Evolutionary conservation across 2,888 invertebrate genomes (phyloP), one percentile per base, ranked within the genome.

Genomic region (Camponotus fellah): DNA sequence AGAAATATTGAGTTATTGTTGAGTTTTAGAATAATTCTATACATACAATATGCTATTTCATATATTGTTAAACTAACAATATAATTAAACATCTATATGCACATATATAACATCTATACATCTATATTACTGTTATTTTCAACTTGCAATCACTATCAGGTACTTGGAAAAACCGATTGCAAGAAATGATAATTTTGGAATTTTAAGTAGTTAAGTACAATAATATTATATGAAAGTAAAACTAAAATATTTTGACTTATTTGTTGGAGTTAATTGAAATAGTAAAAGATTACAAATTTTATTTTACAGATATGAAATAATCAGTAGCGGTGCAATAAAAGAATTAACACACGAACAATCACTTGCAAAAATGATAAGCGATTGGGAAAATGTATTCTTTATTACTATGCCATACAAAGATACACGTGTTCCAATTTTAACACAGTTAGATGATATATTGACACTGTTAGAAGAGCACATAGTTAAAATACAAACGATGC

Each of bases 301-400:
- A 37, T 49, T 21, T 71, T 56, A 1, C 21, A 95, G 95, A 72
- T 95, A 95, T 92, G 98, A 98, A 94, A 97, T 97, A 79, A 97
- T 99, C 85, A 98, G 98, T 93, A 96, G 97, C 5, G 97, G 97
- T 49, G 98, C 98, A 0, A 97, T 97, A 64, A 98, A 97, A 95
- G 97, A 98, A 95, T 95, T 97, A 56, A 96, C 96, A 82, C 95
- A 98, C 17, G 97, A 97, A 92, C 96, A 97, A 79, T 96, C 96
- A 83, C 95, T 98, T 75, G 95, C 96, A 84, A 97, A 97, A 95
- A 98, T 99, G 97, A 96, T 97, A 89, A 95, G 96, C 5, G 98
- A 98, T 94, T 98, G 98, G 98, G 96, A 96, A 37, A 96, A 97
- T 77, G 96, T 98, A 84, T 93, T 95, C 84, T 98, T 98, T 93